A percentile compares a stretch with the other conserved stretches of the same genome.
Evolutionary conservation across 2,888 invertebrate species (phyloP).

Genomic region (Dioctria linearis): DNA sequence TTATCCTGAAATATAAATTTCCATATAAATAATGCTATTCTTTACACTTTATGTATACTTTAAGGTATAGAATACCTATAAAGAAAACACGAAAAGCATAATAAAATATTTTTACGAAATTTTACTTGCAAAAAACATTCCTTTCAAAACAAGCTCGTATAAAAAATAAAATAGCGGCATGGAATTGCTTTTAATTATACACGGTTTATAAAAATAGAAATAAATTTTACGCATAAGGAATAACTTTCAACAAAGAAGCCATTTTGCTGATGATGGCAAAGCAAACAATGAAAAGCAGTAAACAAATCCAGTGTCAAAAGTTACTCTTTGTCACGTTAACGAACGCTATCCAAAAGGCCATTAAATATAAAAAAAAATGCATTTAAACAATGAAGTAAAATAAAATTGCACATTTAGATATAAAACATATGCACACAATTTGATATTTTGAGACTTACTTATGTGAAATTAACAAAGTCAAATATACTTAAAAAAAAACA

Average conservation of each 20-base stretch:
- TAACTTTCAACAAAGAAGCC: not conserved
- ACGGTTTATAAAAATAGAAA: not conserved
- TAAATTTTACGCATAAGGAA: not conserved
- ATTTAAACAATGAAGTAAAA: not conserved
- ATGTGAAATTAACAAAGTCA: not conserved
- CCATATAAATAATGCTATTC: not conserved
- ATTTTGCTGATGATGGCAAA: not conserved
- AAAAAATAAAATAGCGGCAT: not conserved
- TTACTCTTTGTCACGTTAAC: not conserved
- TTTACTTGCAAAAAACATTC: conserved; percentile 26
- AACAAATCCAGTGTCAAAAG: not conserved
- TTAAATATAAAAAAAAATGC: conserved; percentile 7
- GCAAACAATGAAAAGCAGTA: not conserved
- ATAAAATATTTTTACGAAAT: conserved; percentile 17
- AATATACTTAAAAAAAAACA: too few relatives aligned
- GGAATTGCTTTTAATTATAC: not conserved
- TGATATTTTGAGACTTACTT: not conserved
- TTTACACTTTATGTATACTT: conserved; percentile 9
- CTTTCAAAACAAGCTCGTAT: conserved; percentile 26
- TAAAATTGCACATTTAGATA: conserved; percentile 27
- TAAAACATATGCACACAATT: conserved; percentile 38
- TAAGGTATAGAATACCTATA: not conserved
- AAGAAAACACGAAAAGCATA: conserved; percentile 36
- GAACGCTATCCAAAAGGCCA: not conserved
- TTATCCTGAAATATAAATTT: conserved; percentile 76